Evolutionary conservation across 2,888 invertebrate genomes (phyloP).

Genomic region (Platycheirus rosarum): DNA sequence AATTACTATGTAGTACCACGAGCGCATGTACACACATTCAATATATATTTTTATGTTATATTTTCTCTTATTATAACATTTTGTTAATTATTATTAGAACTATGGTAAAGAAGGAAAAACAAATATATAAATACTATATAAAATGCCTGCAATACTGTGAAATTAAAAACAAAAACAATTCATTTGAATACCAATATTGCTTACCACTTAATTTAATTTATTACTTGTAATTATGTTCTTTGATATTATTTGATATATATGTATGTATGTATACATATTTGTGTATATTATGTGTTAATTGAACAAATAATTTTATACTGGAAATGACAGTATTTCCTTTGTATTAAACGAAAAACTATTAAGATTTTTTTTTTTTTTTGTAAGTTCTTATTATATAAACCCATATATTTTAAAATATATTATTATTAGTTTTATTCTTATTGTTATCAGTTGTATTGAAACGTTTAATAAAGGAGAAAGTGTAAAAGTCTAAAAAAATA

Average conservation of each 20-base stretch:
- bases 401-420: constrained; percentile 53
- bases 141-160: constrained; percentile 41
- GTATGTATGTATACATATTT: constrained; percentile 36
- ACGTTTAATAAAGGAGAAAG: constrained; percentile 66
- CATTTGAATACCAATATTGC: no score
- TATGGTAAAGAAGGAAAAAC: constrained; percentile 3
- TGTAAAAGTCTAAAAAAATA: constrained; percentile 62
- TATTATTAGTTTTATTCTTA: constrained; percentile 48
- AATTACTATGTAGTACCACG: constrained; percentile 11
- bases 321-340: constrained; percentile 55
- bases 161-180: not conserved
- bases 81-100: constrained; percentile 6
- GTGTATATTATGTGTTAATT: constrained; percentile 22
- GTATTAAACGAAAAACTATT: constrained; percentile 53
- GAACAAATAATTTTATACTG: constrained; percentile 33
- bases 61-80: constrained; percentile 1
- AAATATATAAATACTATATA: constrained; percentile 3
- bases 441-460: constrained; percentile 69
- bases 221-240: constrained; percentile 64
- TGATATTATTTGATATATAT: constrained; percentile 69
- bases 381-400: constrained; percentile 32
- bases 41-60: constrained; percentile 4
- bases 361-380: constrained; percentile 34
- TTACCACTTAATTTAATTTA: constrained; percentile 71
- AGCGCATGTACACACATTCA: constrained; percentile 37